These are phyloP conservation scores for Brenthis hecate DNA, from an alignment of 2,888 invertebrate species.

Conservation along the genomic window DNA sequence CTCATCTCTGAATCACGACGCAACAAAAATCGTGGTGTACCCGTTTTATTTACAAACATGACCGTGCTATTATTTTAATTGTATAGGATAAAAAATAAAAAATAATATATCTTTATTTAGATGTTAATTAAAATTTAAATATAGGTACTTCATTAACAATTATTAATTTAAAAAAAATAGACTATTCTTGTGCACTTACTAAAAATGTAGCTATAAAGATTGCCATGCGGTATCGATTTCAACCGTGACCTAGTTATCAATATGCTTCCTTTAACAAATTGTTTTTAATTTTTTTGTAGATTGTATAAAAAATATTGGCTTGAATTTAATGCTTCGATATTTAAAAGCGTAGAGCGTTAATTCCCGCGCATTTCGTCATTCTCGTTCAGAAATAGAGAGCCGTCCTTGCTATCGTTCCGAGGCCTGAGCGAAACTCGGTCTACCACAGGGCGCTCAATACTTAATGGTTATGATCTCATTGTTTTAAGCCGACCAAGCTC, in stretches of 20 bases:
- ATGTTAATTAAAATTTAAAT: not conserved
- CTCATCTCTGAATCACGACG: too few relatives aligned
- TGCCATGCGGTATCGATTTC: slow-evolving; percentile 49
- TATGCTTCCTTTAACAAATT: slow-evolving; percentile 30
- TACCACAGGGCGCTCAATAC: slow-evolving; percentile 27
- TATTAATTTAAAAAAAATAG: not conserved
- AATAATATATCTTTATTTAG: too few relatives aligned
- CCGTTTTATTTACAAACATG: too few relatives aligned
- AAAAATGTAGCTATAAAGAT: slow-evolving; percentile 6
- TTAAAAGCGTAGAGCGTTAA: slow-evolving; percentile 39
- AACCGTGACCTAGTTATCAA: slow-evolving; percentile 57
- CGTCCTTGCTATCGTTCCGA: slow-evolving; percentile 54
- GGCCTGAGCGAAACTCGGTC: slow-evolving; percentile 27
- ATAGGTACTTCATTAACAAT: not conserved
- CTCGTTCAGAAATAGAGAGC: slow-evolving; percentile 60
- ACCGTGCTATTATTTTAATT: too few relatives aligned
- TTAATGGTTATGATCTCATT: slow-evolving; percentile 34
- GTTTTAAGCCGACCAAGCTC: slow-evolving; percentile 19
- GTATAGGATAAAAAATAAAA: too few relatives aligned
- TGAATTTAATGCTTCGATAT: slow-evolving; percentile 23
- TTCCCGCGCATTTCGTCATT: slow-evolving; percentile 61
- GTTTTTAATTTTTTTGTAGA: not conserved
- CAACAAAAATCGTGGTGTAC: too few relatives aligned
- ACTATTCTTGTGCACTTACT: not conserved
- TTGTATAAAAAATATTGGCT: not conserved